These are phyloP conservation scores for Pteropus alecto DNA, from an alignment of 2,113 vertebrate genomes.

Conservation along the genomic window DNA sequence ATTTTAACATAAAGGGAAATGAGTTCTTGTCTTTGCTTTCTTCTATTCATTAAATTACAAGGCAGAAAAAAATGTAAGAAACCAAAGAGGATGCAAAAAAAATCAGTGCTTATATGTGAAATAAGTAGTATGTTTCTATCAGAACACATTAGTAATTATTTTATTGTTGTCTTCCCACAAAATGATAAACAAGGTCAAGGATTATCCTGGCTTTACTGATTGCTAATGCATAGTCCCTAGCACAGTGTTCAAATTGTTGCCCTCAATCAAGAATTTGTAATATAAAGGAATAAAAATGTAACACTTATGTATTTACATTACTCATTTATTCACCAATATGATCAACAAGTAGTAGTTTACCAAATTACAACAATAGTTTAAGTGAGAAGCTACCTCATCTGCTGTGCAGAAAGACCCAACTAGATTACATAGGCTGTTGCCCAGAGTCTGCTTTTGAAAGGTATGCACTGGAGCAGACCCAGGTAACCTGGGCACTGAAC, in stretches of 20 bases:
- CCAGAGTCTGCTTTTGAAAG: neutral
- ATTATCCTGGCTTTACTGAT: neutral
- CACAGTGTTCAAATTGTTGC: neutral
- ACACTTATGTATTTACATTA: neutral
- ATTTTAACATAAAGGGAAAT: neutral
- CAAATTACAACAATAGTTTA: neutral
- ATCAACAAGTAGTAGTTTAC: neutral
- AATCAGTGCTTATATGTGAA: neutral
- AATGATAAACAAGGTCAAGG: neutral
- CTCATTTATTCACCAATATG: neutral
- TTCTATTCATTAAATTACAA: neutral
- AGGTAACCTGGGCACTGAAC: neutral
- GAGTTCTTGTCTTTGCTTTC: neutral
- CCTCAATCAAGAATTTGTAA: neutral
- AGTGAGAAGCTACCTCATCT: neutral
- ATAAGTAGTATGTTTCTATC: neutral
- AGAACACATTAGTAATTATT: neutral
- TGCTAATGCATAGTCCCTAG: neutral
- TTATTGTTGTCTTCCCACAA: neutral
- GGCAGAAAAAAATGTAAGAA: neutral
- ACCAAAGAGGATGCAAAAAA: neutral
- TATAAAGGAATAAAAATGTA: slow-evolving; percentile 14
- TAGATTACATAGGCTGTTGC: rapidly evolving
- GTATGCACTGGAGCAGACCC: neutral
- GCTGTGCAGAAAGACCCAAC: neutral